Evolutionary conservation across 2,797 vertebrate genomes (phyloP), one percentile per base, ranked within the genome.

Genomic region (Poliocrania exsul): DNA sequence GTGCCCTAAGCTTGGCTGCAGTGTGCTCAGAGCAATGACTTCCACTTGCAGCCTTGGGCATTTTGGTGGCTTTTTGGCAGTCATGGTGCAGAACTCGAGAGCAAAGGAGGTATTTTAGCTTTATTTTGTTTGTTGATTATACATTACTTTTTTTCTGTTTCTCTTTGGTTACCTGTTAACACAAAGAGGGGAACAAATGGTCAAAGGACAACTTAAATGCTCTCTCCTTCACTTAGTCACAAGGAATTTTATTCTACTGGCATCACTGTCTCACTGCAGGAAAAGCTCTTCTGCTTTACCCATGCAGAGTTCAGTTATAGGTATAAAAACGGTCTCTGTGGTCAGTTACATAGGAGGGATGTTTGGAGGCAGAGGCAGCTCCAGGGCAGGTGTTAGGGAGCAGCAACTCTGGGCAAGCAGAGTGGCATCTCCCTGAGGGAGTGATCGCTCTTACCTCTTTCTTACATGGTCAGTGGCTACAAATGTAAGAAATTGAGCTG

Each of bases 361-460:
- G 9, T 50, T 40, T 35, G 5, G 3, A 64, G 61, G n/a, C 71
- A 66, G 44, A 54, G 69, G 61, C 12, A 58, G 35, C 26, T 24
- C 17, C 50, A 58, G 40, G 1, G 0, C n/a, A 62, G 20, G 20
- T 0, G 0, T 19, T 38, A 72, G 56, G 11, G 13, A 82, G 38
- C 29, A 60, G 53, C 28, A 1, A 3, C 37, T 10, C 25, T 1
- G 1, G 10, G 16, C 1, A 1, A 58, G 51, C 18, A 26, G 51
- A 60, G 16, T 2, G 2, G 13, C 25, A 31, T n/a, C 11, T 80
- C 17, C 35, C 14, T 17, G 3, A 33, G 35, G 50, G n/a, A 8
- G 0, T 25, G 46, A 47, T 50, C 0, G 0, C 24, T 79, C 37
- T 44, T 56, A 33, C 33, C 37, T 13, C 56, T 87, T 23, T 0